A percentile compares a stretch with the other conserved stretches of the same genome.
Evolutionary conservation across 2,888 invertebrate species (phyloP).

Genomic region (Anorthoa munda): DNA sequence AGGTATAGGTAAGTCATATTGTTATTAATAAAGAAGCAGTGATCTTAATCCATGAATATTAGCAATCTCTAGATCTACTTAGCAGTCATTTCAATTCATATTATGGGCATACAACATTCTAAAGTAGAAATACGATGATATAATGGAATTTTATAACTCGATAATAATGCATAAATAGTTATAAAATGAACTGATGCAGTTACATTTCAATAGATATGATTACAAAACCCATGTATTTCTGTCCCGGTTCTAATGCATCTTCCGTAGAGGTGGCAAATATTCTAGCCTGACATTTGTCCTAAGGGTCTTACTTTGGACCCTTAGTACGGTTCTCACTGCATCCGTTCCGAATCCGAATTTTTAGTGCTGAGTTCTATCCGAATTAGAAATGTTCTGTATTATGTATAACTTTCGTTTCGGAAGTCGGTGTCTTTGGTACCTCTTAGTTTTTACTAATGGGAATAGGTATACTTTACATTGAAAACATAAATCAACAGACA

Average conservation of each 20-base stretch:
- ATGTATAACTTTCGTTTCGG: too few relatives aligned
- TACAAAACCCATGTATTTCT: neutral
- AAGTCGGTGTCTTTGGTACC: too few relatives aligned
- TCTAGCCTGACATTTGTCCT: too few relatives aligned
- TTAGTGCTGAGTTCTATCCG: too few relatives aligned
- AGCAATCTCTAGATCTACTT: neutral
- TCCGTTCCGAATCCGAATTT: too few relatives aligned
- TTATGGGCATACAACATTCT: conserved; percentile 29
- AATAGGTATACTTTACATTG: too few relatives aligned
- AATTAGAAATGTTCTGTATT: too few relatives aligned
- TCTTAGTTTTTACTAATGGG: too few relatives aligned
- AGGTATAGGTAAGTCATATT: neutral
- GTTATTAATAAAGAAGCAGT: conserved; percentile 3
- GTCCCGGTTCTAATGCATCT: neutral
- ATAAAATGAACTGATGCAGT: conserved; percentile 27
- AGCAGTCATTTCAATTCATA: conserved; percentile 14
- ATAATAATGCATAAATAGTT: conserved; percentile 32
- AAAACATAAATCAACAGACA: too few relatives aligned
- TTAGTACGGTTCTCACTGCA: too few relatives aligned
- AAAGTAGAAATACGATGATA: conserved; percentile 27
- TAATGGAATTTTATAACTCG: conserved; percentile 37
- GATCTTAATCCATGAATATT: conserved; percentile 8
- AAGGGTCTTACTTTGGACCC: too few relatives aligned
- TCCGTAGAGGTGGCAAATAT: neutral
- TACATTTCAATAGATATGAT: conserved; percentile 11